Conservation (phyloP, 2,113 vertebrate species). For the Quiscalus mexicanus region DNA sequence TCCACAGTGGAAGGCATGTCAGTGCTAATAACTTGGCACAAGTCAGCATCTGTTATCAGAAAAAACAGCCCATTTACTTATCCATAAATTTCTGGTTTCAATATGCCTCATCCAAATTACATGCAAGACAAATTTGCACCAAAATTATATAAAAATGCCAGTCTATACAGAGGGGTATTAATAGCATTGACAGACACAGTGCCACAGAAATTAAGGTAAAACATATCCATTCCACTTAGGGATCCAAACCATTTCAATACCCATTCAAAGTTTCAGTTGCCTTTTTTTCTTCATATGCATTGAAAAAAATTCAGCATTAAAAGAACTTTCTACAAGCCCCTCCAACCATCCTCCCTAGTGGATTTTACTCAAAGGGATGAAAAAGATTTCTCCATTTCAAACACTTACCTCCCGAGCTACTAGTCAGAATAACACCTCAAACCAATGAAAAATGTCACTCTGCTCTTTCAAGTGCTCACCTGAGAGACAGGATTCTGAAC, state of each 20-base stretch:
- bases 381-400: not conserved
- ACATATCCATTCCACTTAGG: not conserved
- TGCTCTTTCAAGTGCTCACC: not conserved
- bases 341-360: not conserved
- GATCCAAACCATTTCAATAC: not conserved
- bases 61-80: not conserved
- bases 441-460: not conserved
- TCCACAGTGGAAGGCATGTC: not conserved
- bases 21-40: slow-evolving; percentile 16
- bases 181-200: not conserved
- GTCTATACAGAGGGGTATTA: not conserved
- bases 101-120: not conserved
- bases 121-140: not conserved
- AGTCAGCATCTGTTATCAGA: not conserved
- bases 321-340: not conserved
- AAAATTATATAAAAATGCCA: not conserved
- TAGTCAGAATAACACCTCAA: not conserved
- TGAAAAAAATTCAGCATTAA: not conserved
- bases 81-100: not conserved
- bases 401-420: not conserved
- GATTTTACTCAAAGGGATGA: not conserved
- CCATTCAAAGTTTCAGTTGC: not conserved
- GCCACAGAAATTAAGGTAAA: not conserved
- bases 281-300: not conserved
- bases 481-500: not conserved